Percentiles rank a stretch among this genome's conserved stretches.
phyloP scores from a whole-genome alignment of 2,797 vertebrate species.

The Pyrrhura leucotis region DNA sequence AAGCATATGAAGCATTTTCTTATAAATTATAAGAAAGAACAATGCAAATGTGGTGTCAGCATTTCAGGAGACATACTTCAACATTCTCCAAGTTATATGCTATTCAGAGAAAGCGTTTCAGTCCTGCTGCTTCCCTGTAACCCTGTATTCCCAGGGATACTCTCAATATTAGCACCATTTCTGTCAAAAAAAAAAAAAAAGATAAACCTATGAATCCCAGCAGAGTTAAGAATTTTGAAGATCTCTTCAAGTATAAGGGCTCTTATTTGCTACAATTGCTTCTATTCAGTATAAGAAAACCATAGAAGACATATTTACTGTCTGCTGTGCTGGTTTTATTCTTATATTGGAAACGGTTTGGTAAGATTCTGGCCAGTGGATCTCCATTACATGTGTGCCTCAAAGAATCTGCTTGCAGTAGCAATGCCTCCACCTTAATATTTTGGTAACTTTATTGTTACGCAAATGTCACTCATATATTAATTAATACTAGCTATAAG shows the following conservation, averaged over 20 bases:
- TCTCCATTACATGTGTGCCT: too few species aligned
- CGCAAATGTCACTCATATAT: neutral
- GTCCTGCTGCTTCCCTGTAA: neutral
- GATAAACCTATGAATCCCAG: neutral
- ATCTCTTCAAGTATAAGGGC: neutral
- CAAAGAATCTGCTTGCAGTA: neutral
- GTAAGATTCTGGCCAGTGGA: neutral
- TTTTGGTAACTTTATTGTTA: neutral
- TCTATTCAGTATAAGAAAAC: neutral
- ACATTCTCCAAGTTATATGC: neutral
- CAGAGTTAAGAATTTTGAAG: neutral
- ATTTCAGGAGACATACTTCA: neutral
- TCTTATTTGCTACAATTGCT: neutral
- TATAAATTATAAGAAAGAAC: neutral
- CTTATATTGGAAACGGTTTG: neutral
- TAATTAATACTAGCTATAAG: neutral
- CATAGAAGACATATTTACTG: neutral
- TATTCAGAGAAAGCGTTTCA: neutral
- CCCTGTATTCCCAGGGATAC: neutral
- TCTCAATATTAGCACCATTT: neutral
- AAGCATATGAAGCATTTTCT: neutral
- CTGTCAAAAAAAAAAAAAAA: neutral
- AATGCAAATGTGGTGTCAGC: neutral
- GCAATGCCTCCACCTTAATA: neutral
- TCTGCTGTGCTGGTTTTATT: neutral